Base-by-base conservation (phyloP, 2,888 invertebrate genomes). In the Agrochola litura region DNA sequence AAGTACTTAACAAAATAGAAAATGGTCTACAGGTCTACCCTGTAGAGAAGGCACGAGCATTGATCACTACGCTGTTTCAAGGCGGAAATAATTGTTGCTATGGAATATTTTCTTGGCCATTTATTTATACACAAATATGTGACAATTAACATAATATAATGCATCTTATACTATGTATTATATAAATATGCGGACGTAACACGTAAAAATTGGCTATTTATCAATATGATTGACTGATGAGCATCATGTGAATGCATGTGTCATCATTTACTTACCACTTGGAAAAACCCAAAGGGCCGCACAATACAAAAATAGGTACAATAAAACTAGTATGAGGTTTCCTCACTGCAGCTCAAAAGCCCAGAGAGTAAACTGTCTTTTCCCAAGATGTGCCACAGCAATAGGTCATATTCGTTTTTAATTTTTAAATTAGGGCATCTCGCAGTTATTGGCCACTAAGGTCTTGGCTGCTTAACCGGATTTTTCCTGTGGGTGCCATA, bases 71-170 rank as follows among this genome's bases (percentile, higher is more conserved):
- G 54, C n/a, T n/a, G n/a, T 12, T 46, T 4, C 22, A 9, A 22
- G 9, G 8, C 4, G 19, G 10, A 10, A 49, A 30, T 2, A 8
- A 1, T 0, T 68, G 16, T n/a, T 37, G 19, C 41, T 12, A 49
- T 2, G 30, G 16, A 19, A 60, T 10, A 25, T 30, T 16, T 4
- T 37, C 58, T 16, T 41, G 56, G 22, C 41, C n/a, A 37, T 61
- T 25, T 77, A 78, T 78, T 1, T 46, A 77, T 77, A 61, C 6
- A 22, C 8, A n/a, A 61, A 30, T 30, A 76, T 76, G 76, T 58
- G 76, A 61, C 63, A 64, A 10, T 41, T 22, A 0, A 56, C 5
- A 49, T 25, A 46, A 25, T 12, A 41, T n/a, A n/a, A n/a, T 49
- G 37, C n/a, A 10, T 74, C 0, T 14, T 9, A 3, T n/a, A 41